Evolutionary conservation across 2,888 invertebrate species (phyloP), one percentile per base, ranked within the genome.

Genomic region (Zhuqinia jingwanae): DNA sequence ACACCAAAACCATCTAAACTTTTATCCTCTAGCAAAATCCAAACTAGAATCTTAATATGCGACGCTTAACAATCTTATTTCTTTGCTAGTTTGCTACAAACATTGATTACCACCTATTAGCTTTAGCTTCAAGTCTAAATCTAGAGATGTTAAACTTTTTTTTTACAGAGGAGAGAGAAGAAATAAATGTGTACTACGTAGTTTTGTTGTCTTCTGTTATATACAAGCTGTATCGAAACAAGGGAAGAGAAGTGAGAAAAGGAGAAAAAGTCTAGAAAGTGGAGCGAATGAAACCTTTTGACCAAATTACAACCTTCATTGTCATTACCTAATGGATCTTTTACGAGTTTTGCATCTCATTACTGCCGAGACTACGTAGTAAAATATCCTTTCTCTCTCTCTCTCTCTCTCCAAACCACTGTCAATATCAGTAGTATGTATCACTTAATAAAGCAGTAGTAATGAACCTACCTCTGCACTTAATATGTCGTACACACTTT

Each of bases 301-400:
- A 63, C 65, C 25, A 81, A 88, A 78, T 88, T 77, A 82, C 82
- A 77, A 75, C 58, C 25, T 82, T 85, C 88, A 88, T 88, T 88
- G 85, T 85, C 88, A 88, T 88, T 88, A 85, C 85, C 88, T 88
- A 88, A 88, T 88, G 88, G 88, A 88, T 82, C 77, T 88, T 88
- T 88, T 85, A 88, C 81, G 88, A 81, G 86, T 80, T 86, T 86
- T 86, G 86, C 86, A 86, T 86, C 86, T 86, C 86, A 81, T 86
- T 86, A 85, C 60, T 79, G 20, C 53, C 76, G 60, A 65, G 13
- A 25, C 45, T 47, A 17, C 27, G 1, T 75, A 36, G 36, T 36
- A 36, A 6, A 36, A 36, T n/a, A n/a, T n/a, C n/a, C 20, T 73
- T 77, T 53, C 27, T 56, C 22, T 75, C 60, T 25, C 45, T 78